Percentiles rank a stretch among this genome's conserved stretches.
Conservation (phyloP, 2,113 vertebrate species). For the Lepus americanus region DNA sequence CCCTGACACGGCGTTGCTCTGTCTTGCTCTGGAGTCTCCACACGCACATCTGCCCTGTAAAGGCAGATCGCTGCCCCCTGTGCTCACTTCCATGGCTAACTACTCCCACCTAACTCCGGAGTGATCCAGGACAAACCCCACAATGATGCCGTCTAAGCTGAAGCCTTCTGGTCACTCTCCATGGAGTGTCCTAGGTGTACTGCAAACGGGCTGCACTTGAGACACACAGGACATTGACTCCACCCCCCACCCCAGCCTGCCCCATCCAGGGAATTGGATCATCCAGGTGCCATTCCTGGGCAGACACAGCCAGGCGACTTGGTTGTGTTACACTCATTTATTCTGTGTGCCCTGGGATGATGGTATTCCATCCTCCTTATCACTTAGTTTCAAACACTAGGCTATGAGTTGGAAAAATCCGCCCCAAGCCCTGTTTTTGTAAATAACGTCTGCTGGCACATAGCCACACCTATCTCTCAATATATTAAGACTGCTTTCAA, state of each 20-base stretch:
- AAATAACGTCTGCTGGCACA: slow-evolving; percentile 61
- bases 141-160: rapidly evolving
- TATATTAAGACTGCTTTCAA: neutral
- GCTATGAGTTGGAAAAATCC: neutral
- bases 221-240: too few relatives aligned
- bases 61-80: rapidly evolving
- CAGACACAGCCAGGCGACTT: neutral
- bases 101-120: neutral
- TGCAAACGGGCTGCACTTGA: neutral
- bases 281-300: neutral
- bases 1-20: neutral
- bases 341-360: neutral
- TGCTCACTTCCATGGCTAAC: rapidly evolving
- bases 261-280: neutral
- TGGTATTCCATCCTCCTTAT: neutral
- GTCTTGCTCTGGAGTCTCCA: neutral
- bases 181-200: rapidly evolving
- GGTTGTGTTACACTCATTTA: neutral
- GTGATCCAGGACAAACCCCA: neutral
- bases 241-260: too few relatives aligned
- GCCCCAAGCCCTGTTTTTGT: neutral
- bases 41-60: rapidly evolving
- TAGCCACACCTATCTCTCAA: rapidly evolving
- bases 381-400: too few relatives aligned
- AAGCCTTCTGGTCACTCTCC: neutral